phyloP scores from a whole-genome alignment of 2,888 invertebrate genomes.

The Aphidoletes aphidimyza region DNA sequence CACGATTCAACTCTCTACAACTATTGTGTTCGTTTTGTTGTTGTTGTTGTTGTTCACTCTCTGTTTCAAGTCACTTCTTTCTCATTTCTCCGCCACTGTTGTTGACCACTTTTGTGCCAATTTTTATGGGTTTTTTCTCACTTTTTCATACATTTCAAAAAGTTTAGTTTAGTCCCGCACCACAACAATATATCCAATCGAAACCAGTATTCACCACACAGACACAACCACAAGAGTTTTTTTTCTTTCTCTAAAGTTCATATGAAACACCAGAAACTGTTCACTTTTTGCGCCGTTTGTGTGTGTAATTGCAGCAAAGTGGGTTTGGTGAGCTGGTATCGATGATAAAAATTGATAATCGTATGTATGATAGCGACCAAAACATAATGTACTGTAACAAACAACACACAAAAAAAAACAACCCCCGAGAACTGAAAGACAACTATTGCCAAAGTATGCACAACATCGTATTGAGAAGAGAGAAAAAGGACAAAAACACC shows the following conservation, averaged over 20 bases:
- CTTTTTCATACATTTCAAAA: neutral
- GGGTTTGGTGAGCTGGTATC: slow-evolving; percentile 44
- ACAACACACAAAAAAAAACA: too few relatives aligned
- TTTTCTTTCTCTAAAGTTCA: too few relatives aligned
- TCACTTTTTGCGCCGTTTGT: slow-evolving; percentile 39
- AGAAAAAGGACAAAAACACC: neutral
- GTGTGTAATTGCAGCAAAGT: slow-evolving; percentile 44
- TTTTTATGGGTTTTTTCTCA: neutral
- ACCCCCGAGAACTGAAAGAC: neutral
- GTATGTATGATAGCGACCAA: neutral
- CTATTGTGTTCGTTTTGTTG: neutral
- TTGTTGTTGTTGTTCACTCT: neutral
- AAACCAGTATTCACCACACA: neutral
- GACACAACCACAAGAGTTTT: too few relatives aligned
- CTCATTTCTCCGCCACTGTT: slow-evolving; percentile 1
- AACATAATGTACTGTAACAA: slow-evolving; percentile 21
- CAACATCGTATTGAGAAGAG: neutral
- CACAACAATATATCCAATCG: too few relatives aligned
- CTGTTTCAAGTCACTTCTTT: neutral
- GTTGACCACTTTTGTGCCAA: neutral
- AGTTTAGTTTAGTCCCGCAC: too few relatives aligned
- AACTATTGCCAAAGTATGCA: neutral
- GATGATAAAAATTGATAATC: slow-evolving; percentile 52
- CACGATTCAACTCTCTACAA: slow-evolving; percentile 41
- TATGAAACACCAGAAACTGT: too few relatives aligned